These are phyloP conservation scores for Agelaius tricolor DNA, from an alignment of 2,113 vertebrate genomes.

Conservation along the genomic window DNA sequence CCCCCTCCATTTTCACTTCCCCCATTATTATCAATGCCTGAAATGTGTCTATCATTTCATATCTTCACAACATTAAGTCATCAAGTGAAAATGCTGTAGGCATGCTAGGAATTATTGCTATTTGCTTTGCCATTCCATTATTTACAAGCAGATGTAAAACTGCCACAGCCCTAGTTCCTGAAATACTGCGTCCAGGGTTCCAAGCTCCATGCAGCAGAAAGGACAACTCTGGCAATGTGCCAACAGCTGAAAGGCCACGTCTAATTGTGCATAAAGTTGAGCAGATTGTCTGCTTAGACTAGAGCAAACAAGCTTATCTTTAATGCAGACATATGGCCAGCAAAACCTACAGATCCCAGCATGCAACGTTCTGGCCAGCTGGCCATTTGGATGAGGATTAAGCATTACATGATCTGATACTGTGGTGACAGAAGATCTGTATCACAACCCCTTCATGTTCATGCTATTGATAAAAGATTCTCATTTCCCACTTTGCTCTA, in stretches of 20 bases:
- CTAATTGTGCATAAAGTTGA: conserved; percentile 59
- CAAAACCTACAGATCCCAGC: conserved; percentile 63
- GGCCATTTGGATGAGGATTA: conserved; percentile 43
- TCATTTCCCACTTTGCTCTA: background rate
- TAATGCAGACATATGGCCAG: conserved; percentile 59
- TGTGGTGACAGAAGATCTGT: conserved; percentile 4
- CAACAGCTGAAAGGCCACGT: conserved; percentile 50
- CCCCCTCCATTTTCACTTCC: background rate
- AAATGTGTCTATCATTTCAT: background rate
- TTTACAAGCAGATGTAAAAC: background rate
- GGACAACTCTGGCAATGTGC: background rate
- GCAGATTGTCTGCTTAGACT: conserved; percentile 60
- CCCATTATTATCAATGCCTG: background rate
- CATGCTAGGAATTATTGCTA: conserved; percentile 3
- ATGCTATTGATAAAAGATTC: background rate
- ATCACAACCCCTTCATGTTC: background rate
- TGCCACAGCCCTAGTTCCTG: background rate
- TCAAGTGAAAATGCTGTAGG: background rate
- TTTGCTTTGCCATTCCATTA: conserved; percentile 19
- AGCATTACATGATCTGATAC: conserved; percentile 8
- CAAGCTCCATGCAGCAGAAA: background rate
- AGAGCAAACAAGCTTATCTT: conserved; percentile 62
- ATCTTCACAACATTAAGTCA: background rate
- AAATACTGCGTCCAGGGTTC: background rate
- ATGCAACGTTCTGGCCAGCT: conserved; percentile 29